Conservation (phyloP, 2,888 invertebrate species). For the Agrilus cyanescens region DNA sequence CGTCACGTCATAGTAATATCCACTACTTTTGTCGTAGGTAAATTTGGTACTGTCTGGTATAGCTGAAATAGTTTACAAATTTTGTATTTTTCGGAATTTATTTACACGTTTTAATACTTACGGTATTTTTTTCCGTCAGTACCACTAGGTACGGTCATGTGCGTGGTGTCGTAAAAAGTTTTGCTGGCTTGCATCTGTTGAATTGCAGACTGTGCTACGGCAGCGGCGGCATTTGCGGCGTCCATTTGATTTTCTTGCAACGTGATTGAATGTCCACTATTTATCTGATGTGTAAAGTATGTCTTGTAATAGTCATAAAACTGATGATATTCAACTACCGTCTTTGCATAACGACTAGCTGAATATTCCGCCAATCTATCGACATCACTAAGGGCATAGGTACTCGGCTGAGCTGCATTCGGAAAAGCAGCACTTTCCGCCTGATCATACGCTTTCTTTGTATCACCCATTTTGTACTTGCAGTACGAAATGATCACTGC, state of each 20-base stretch:
- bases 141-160: conserved; percentile 43
- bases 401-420: conserved; percentile 33
- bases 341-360: conserved; percentile 61
- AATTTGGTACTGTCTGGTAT: conserved; percentile 85
- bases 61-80: conserved; percentile 30
- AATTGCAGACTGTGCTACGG: conserved; percentile 81
- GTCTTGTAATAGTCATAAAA: conserved; percentile 61
- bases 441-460: conserved; percentile 34
- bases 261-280: conserved; percentile 42
- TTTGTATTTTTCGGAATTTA: neutral
- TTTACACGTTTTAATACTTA: conserved; percentile 28
- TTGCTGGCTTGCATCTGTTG: conserved; percentile 46
- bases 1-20: conserved; percentile 88
- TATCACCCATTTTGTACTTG: conserved; percentile 41
- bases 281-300: conserved; percentile 56
- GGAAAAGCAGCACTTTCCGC: conserved; percentile 34
- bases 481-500: conserved; percentile 44
- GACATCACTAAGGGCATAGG: conserved; percentile 53
- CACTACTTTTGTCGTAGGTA: conserved; percentile 88
- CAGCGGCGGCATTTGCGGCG: conserved; percentile 73
- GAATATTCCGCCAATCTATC: conserved; percentile 65
- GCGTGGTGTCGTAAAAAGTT: conserved; percentile 34
- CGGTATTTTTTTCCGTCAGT: conserved; percentile 56
- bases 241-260: conserved; percentile 50
- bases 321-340: conserved; percentile 55